Conservation (phyloP, 2,797 vertebrate species). For the Hydrocynus forskahlii region DNA sequence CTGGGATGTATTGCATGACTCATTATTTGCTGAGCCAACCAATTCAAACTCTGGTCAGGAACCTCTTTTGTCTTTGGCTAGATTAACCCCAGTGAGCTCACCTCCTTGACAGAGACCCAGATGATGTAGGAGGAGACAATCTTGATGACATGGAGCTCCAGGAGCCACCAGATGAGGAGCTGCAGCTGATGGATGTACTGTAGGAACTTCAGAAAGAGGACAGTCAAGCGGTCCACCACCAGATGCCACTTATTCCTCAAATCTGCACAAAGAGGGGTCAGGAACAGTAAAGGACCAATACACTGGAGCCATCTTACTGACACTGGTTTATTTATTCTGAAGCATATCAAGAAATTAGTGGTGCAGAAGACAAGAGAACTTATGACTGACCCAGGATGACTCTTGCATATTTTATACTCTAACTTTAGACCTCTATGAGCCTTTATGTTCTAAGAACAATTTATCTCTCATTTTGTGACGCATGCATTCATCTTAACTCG, state of each 20-base stretch:
- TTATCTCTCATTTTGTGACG: background rate
- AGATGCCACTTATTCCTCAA: slow-evolving; percentile 91
- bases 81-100: slow-evolving; percentile 59
- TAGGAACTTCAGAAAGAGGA: slow-evolving; percentile 89
- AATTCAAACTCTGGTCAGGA: background rate
- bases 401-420: background rate
- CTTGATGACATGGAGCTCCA: slow-evolving; percentile 94
- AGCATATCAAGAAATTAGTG: background rate
- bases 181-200: slow-evolving; percentile 90
- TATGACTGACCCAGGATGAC: background rate
- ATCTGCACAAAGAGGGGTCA: slow-evolving; percentile 71
- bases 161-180: slow-evolving; percentile 91
- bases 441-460: background rate
- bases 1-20: background rate
- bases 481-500: background rate
- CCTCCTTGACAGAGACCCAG: slow-evolving; percentile 94
- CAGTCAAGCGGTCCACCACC: slow-evolving; percentile 91
- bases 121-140: slow-evolving; percentile 93
- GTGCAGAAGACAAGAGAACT: background rate
- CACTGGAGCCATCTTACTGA: background rate
- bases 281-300: no score
- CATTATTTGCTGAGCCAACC: no score
- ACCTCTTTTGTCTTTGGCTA: background rate
- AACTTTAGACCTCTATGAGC: background rate
- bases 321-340: background rate